Conservation (phyloP, 2,113 vertebrate species). For the Asarcornis scutulata region DNA sequence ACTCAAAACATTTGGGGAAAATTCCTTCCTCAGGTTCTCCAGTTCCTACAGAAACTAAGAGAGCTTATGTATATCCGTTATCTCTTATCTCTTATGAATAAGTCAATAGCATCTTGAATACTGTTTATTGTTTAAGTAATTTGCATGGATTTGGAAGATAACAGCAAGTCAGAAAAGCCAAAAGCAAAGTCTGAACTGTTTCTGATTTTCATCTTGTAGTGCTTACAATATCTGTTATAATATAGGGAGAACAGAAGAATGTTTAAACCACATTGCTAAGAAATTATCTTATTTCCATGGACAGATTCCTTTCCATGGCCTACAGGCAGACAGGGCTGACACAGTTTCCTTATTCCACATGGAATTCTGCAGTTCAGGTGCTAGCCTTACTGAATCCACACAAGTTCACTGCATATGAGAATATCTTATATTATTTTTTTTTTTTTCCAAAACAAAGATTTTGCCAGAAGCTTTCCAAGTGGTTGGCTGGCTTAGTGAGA, state of each 20-base stretch:
- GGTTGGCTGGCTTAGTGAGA: background rate
- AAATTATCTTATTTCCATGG: conserved; percentile 15
- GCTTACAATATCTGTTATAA: background rate
- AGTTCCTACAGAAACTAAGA: background rate
- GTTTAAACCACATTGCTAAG: conserved; percentile 2
- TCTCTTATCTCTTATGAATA: background rate
- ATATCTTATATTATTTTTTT: accelerated
- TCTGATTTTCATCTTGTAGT: conserved; percentile 37
- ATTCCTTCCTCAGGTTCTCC: background rate
- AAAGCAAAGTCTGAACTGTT: background rate
- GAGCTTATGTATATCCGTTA: background rate
- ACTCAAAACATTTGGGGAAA: background rate
- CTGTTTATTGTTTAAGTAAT: background rate
- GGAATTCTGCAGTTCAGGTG: background rate
- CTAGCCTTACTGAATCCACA: background rate
- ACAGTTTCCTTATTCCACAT: background rate
- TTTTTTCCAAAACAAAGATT: background rate
- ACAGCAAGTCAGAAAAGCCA: background rate
- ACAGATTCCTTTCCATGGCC: background rate
- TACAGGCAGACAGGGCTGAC: background rate
- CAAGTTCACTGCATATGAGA: background rate
- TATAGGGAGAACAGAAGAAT: background rate
- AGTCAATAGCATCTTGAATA: conserved; percentile 28
- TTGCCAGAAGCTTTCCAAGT: background rate
- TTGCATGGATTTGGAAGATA: conserved; percentile 31